Evolutionary conservation across 2,888 invertebrate species (phyloP).

Genomic region (Trimorus sp.): DNA sequence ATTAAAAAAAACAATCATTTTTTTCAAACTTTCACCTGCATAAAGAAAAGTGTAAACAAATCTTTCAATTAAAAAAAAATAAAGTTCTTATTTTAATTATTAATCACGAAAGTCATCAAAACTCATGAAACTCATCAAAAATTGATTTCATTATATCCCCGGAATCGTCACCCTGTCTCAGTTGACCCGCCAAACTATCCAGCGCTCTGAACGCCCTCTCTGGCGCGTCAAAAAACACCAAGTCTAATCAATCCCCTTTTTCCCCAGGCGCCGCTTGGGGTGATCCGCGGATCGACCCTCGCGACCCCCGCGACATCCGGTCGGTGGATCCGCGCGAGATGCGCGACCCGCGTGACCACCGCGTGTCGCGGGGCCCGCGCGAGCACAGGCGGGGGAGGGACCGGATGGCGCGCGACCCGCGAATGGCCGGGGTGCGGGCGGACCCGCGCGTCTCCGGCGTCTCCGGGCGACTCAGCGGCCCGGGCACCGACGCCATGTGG

Average conservation of each 20-base stretch:
- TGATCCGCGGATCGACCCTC: slow-evolving; percentile 84
- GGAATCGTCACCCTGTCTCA: too few relatives aligned
- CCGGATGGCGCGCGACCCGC: slow-evolving; percentile 83
- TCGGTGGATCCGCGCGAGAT: slow-evolving; percentile 84
- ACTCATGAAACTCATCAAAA: too few relatives aligned
- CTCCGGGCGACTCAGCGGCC: slow-evolving; percentile 91
- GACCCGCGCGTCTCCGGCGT: slow-evolving; percentile 87
- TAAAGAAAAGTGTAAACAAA: too few relatives aligned
- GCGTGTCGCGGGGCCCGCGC: slow-evolving; percentile 80
- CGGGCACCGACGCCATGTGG: slow-evolving; percentile 89
- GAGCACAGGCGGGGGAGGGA: slow-evolving; percentile 82
- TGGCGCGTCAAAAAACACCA: too few relatives aligned
- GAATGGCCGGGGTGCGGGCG: slow-evolving; percentile 86
- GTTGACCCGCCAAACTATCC: too few relatives aligned
- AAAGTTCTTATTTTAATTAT: too few relatives aligned
- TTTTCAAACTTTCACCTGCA: too few relatives aligned
- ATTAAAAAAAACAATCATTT: too few relatives aligned
- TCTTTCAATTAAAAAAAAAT: too few relatives aligned
- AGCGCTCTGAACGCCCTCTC: too few relatives aligned
- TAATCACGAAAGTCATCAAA: too few relatives aligned
- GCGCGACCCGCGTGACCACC: slow-evolving; percentile 82
- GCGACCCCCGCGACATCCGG: slow-evolving; percentile 83
- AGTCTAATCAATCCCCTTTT: background rate
- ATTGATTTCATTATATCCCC: too few relatives aligned
- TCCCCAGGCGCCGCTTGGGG: slow-evolving; percentile 79